Evolutionary conservation across 2,113 vertebrate species (phyloP).

Genomic region (Danio rerio): DNA sequence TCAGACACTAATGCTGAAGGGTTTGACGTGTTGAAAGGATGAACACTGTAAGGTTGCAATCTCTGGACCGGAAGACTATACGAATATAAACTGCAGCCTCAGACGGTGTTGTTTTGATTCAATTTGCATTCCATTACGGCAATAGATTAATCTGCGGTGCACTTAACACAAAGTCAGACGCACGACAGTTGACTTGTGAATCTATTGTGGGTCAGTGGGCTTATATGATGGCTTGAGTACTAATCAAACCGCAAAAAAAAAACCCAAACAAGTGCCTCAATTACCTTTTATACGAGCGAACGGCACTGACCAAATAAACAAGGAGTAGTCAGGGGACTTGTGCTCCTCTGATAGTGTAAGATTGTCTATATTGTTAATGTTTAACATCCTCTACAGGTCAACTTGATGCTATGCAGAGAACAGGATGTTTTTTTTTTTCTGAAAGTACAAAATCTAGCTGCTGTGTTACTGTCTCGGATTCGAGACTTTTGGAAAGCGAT

Average conservation of each 20-base stretch:
- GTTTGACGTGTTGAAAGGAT: constrained; percentile 17
- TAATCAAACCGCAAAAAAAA: not conserved
- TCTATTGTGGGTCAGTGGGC: constrained; percentile 6
- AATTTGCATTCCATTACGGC: constrained; percentile 45
- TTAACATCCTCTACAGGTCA: constrained; percentile 44
- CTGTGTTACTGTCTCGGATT: constrained; percentile 37
- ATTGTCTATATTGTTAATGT: constrained; percentile 52
- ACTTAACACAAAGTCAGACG: constrained; percentile 33
- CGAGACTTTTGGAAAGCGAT: constrained; percentile 24
- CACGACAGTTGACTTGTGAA: constrained; percentile 21
- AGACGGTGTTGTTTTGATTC: constrained; percentile 52
- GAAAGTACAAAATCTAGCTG: constrained; percentile 45
- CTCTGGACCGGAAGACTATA: constrained; percentile 4
- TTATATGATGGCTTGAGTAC: constrained; percentile 15
- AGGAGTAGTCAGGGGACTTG: not conserved
- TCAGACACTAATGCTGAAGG: constrained; percentile 45
- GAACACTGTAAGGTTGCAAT: not conserved
- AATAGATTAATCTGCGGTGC: constrained; percentile 37
- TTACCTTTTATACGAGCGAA: constrained; percentile 43
- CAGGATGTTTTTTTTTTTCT: not conserved
- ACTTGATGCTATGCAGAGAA: constrained; percentile 38
- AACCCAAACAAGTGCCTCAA: constrained; percentile 49
- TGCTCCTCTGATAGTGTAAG: not conserved
- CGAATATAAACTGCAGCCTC: constrained; percentile 35
- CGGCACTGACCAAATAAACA: constrained; percentile 48